These are phyloP conservation scores for Troides aeacus DNA, from an alignment of 2,888 invertebrate species.

Conservation along the genomic window DNA sequence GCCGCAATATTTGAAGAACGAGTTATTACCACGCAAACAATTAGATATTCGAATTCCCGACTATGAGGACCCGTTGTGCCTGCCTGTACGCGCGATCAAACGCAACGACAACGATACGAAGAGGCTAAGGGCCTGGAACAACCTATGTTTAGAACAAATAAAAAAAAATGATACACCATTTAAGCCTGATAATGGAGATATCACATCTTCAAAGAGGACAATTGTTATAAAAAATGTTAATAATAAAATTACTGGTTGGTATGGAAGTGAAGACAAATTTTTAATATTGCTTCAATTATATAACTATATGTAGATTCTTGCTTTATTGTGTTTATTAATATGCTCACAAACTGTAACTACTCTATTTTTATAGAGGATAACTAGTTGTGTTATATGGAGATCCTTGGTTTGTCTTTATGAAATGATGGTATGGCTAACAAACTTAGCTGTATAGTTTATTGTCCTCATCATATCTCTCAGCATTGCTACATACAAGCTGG, in stretches of 20 bases:
- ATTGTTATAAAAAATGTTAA: conserved; percentile 57
- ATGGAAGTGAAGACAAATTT: background rate
- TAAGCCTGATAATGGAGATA: conserved; percentile 49
- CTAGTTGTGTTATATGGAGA: no score
- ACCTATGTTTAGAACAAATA: conserved; percentile 62
- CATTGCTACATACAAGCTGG: no score
- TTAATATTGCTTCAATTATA: background rate
- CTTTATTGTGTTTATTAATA: no score
- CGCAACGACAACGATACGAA: conserved; percentile 46
- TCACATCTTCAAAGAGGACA: conserved; percentile 52
- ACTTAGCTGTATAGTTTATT: no score
- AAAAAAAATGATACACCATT: conserved; percentile 50
- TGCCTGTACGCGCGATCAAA: conserved; percentile 59
- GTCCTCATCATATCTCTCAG: no score
- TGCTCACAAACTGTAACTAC: no score
- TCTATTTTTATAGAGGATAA: no score
- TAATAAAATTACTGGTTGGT: conserved; percentile 55
- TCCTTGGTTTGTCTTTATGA: no score
- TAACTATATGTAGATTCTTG: background rate
- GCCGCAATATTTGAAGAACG: conserved; percentile 20
- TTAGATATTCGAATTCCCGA: conserved; percentile 61
- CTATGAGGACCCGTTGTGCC: conserved; percentile 65
- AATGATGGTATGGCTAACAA: no score
- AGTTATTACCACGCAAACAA: conserved; percentile 40
- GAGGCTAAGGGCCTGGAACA: conserved; percentile 62